Conservation (phyloP, 2,888 invertebrate genomes). For the Drosophila tanythrix region DNA sequence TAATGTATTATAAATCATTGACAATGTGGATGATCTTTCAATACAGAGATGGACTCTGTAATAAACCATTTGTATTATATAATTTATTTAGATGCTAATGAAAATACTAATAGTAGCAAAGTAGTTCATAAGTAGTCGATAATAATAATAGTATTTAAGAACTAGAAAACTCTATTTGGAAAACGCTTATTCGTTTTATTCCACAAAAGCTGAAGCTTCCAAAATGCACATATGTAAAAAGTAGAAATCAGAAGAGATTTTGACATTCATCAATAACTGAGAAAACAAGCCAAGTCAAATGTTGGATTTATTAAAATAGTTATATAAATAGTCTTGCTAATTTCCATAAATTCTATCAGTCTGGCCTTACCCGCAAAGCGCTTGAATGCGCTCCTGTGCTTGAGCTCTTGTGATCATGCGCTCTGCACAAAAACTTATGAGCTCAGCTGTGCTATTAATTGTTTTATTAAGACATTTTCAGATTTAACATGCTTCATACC, state of each 20-base stretch:
- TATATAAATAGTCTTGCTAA: not conserved
- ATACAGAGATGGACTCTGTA: not conserved
- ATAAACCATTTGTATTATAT: not conserved
- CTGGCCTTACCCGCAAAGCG: not conserved
- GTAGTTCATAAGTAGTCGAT: not conserved
- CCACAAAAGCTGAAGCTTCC: too few species aligned
- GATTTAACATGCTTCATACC: conserved; percentile 74
- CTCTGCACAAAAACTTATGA: conserved; percentile 66
- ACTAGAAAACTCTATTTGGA: not conserved
- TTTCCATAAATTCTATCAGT: not conserved
- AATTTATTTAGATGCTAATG: fast-evolving
- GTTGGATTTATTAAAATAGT: not conserved
- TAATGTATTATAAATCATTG: too few species aligned
- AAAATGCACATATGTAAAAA: not conserved
- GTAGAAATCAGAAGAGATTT: not conserved
- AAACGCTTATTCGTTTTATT: fast-evolving
- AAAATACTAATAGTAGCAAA: not conserved
- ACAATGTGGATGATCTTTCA: not conserved
- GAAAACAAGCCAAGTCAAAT: not conserved
- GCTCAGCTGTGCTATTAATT: conserved; percentile 81
- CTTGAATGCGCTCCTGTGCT: conserved; percentile 60
- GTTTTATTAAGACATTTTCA: conserved; percentile 79
- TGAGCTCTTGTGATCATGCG: conserved; percentile 56
- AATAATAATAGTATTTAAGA: not conserved
- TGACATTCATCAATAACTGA: not conserved